A percentile compares a stretch with the other conserved stretches of the same genome.
Evolutionary conservation across 1,140 invertebrate genomes (phyloP).

Genomic region (Bilobella aurantiaca): DNA sequence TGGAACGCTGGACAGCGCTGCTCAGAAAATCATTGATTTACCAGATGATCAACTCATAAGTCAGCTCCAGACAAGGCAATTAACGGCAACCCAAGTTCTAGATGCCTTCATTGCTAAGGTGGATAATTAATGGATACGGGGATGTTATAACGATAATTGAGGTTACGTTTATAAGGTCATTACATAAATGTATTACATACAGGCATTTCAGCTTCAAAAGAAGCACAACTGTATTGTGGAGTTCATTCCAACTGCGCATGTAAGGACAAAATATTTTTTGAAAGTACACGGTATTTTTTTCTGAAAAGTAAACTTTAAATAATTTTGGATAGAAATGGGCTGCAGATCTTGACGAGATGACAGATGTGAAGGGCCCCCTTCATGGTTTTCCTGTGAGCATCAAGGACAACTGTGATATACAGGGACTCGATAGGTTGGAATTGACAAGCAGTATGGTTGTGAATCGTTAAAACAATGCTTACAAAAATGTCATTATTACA

Average conservation of each 20-base stretch:
- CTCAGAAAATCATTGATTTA: constrained; percentile 25
- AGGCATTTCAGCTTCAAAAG: not conserved
- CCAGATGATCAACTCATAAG: constrained; percentile 23
- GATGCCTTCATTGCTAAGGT: constrained; percentile 32
- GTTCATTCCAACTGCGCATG: constrained; percentile 31
- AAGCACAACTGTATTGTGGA: constrained; percentile 26
- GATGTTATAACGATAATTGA: not conserved
- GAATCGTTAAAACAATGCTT: constrained; percentile 37
- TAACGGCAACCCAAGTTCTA: constrained; percentile 27
- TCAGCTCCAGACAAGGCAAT: constrained; percentile 23
- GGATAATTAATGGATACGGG: not conserved
- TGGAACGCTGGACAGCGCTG: constrained; percentile 12
- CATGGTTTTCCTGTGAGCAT: constrained; percentile 40
- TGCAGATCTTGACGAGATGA: constrained; percentile 36
- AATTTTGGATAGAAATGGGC: constrained; percentile 37
- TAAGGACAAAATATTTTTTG: constrained; percentile 9
- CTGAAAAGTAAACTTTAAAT: constrained; percentile 4
- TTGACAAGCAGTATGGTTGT: not conserved
- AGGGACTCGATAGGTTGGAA: constrained; percentile 40
- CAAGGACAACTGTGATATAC: constrained; percentile 38
- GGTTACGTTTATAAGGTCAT: no score
- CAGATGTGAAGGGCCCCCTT: constrained; percentile 35
- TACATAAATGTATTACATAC: no score
- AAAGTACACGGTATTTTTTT: not conserved
- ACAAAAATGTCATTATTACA: constrained; percentile 16